phyloP scores from a whole-genome alignment of 2,797 vertebrate genomes.

The Girardinus metallicus region DNA sequence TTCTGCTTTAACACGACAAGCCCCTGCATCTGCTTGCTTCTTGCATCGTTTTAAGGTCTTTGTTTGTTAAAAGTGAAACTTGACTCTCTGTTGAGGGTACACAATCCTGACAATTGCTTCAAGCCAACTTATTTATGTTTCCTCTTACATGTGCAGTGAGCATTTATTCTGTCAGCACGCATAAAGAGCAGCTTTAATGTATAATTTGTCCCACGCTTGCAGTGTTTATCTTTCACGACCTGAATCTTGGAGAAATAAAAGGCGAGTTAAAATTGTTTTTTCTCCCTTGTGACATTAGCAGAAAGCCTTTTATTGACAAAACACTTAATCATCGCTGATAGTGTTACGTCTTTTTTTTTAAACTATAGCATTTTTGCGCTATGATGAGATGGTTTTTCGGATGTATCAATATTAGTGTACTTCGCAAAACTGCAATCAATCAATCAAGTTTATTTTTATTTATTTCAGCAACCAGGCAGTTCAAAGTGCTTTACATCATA shows the following conservation, averaged over 20 bases:
- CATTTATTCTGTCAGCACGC: slow-evolving; percentile 53
- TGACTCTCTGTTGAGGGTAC: slow-evolving; percentile 27
- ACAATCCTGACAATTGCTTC: slow-evolving; percentile 46
- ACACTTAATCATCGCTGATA: neutral
- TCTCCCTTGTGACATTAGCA: neutral
- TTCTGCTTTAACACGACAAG: neutral
- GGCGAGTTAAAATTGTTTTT: neutral
- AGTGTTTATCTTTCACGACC: slow-evolving; percentile 51
- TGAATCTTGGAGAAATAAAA: slow-evolving; percentile 49
- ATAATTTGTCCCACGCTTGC: slow-evolving; percentile 51
- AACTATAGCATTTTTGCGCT: too few relatives aligned
- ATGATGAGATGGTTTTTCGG: too few relatives aligned
- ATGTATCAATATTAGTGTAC: too few relatives aligned
- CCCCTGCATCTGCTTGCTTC: neutral
- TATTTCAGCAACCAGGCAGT: too few relatives aligned
- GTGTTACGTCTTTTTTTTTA: too few relatives aligned
- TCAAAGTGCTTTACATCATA: too few relatives aligned
- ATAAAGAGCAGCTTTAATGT: slow-evolving; percentile 57
- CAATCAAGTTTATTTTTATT: too few relatives aligned
- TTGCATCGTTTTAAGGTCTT: neutral
- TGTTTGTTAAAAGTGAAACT: slow-evolving; percentile 68
- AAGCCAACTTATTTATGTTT: slow-evolving; percentile 47
- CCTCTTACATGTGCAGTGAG: slow-evolving; percentile 43
- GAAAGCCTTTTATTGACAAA: neutral
- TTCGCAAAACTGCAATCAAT: too few relatives aligned